Evolutionary conservation across 2,888 invertebrate genomes (phyloP), one percentile per base, ranked within the genome.

Genomic region (Calephelis perditalis): DNA sequence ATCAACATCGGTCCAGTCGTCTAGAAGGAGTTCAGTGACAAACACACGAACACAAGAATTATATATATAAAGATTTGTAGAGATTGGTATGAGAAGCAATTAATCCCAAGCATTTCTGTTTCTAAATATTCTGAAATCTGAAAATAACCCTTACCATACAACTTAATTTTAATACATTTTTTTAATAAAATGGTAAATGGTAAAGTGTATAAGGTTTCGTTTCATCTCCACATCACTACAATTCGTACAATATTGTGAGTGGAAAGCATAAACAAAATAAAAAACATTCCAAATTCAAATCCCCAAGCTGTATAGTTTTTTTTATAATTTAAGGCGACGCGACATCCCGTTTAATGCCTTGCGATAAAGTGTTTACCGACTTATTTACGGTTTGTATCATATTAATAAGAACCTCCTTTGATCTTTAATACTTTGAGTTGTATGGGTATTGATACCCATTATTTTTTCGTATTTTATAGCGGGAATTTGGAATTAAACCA

Each of bases 301-400:
- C 75, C 74, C 72, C 67, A 68, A 59, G 70, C 71, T 70, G 70
- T 67, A 65, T 70, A 64, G 68, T 72, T 70, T 78, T 79, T 75
- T 77, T 80, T 81, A 78, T 74, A 79, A 86, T 79, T 79, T 80
- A 81, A 80, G 76, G 70, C 75, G 77, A 77, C 77, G 73, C 49
- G 35, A 52, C 49, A 52, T 52, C 49, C 75, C 78, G 74, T 73
- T 74, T 72, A 72, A 66, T 66, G 72, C 64, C 65, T 67, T 65
- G 72, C 79, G 84, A 83, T 85, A 85, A 85, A 85, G 77, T 79
- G 81, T 76, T 79, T 83, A 79, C 82, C 69, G 74, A 81, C 81
- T 83, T 83, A 82, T 83, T 85, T 80, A 76, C 74, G 66, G 68
- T 68, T 67, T 65, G 66, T 65, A 52, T 57, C 57, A 56, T 59